Base-by-base conservation (phyloP, 1,140 invertebrate genomes). In the Doryteuthis pealeii region DNA sequence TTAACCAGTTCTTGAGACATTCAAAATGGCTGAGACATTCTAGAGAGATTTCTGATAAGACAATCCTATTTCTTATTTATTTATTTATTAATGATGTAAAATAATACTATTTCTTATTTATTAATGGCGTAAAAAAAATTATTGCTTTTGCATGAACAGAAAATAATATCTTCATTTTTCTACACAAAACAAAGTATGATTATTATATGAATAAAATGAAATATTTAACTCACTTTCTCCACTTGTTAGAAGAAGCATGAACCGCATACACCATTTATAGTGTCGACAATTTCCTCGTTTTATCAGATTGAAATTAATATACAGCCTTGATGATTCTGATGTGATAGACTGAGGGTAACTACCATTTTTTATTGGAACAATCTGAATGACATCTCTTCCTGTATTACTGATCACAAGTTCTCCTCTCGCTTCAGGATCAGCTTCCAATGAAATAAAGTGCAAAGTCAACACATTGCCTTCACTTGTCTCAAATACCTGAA, bases 281-380 rank as follows among this genome's bases (percentile, higher is more conserved):
- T 75, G 26, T 5, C 5, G 31, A 68, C 66, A 68, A 32, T 68
- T 18, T 32, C 66, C 66, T 32, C 32, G 32, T 14, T 10, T 68
- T 68, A 31, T 72, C 43, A 80, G 86, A 15, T 75, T 54, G 54
- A 87, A 80, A 15, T 70, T 58, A 12, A 87, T 77, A 28, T 70
- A 79, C 18, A 86, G 75, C 14, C 22, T 35, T 58, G 81, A 76
- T 8, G 76, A 75, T 10, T 76, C 76, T n/a, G 84, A 81, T 1
- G 83, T 85, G 26, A 87, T 70, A 1, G 84, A 86, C 69, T 85
- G 82, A 22, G 85, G 85, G 45, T 85, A 84, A 2, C 82, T 82
- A 2, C 85, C 85, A 75, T 87, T 87, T n/a, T 80, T 77, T 49
- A 87, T 80, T 3, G 74, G 31, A 66, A 81, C 81, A 2, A 45